Percentiles rank a stretch among this genome's conserved stretches.
Conservation (phyloP, 2,888 invertebrate species). For the Parapristionchus giblindavisi region DNA sequence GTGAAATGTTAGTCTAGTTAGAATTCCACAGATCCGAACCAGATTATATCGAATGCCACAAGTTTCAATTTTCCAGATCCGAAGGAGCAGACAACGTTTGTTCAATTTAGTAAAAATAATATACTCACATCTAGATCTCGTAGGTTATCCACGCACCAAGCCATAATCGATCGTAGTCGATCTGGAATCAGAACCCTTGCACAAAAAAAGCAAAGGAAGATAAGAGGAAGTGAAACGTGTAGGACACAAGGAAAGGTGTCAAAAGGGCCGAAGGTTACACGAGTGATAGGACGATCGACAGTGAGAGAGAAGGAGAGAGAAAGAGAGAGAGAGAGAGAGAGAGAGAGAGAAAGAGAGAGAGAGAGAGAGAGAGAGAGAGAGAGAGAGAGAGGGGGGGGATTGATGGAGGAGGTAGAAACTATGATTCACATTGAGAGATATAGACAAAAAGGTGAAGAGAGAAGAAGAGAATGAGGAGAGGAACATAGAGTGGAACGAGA, state of each 20-base stretch:
- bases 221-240: too few species aligned
- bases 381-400: neutral
- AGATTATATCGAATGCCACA: too few species aligned
- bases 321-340: neutral
- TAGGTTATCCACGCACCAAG: conserved; percentile 66
- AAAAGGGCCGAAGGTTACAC: neutral
- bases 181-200: too few species aligned
- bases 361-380: neutral
- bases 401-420: neutral
- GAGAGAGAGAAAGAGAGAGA: neutral
- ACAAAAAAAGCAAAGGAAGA: too few species aligned
- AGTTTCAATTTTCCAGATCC: too few species aligned
- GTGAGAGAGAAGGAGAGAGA: neutral
- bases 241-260: too few species aligned
- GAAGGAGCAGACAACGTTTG: neutral
- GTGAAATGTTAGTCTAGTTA: too few species aligned
- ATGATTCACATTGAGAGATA: neutral
- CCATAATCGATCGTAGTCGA: conserved; percentile 63
- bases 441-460: neutral
- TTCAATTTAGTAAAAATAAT: conserved; percentile 12
- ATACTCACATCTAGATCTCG: conserved; percentile 53
- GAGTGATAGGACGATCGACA: neutral
- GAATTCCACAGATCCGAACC: too few species aligned
- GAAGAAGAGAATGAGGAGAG: neutral
- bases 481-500: neutral